Evolutionary conservation across 2,113 vertebrate genomes (phyloP).

Genomic region (Varanus salvator): DNA sequence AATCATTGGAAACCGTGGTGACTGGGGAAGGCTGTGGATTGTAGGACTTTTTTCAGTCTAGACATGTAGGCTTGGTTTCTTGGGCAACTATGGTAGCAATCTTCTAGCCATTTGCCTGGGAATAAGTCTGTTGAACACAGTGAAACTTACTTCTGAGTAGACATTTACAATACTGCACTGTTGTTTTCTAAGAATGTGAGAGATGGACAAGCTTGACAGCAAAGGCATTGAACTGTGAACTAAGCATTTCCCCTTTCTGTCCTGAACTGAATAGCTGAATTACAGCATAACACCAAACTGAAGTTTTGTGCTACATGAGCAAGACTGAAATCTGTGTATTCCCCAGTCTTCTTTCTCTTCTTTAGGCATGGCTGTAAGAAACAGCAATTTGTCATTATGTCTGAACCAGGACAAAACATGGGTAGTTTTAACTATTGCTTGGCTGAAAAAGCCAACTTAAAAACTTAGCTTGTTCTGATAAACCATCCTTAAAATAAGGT

Average conservation of each 20-base stretch:
- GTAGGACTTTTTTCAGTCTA: too few relatives aligned
- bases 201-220: not conserved
- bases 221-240: not conserved
- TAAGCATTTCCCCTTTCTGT: not conserved
- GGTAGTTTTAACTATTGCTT: not conserved
- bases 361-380: too few relatives aligned
- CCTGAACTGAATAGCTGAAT: not conserved
- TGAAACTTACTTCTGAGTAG: not conserved
- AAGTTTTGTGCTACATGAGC: not conserved
- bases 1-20: not conserved
- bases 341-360: not conserved
- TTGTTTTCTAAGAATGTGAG: conserved; percentile 5
- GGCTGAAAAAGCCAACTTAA: not conserved
- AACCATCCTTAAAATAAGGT: not conserved
- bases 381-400: not conserved
- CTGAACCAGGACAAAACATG: not conserved
- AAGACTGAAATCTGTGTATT: not conserved
- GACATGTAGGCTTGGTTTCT: too few relatives aligned
- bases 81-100: not conserved
- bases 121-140: not conserved
- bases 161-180: not conserved
- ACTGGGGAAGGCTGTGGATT: too few relatives aligned
- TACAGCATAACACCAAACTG: not conserved
- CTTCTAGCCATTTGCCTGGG: not conserved
- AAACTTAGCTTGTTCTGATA: not conserved